These are phyloP conservation scores for Podarcis cretensis DNA, from an alignment of 2,113 vertebrate species.

Conservation along the genomic window DNA sequence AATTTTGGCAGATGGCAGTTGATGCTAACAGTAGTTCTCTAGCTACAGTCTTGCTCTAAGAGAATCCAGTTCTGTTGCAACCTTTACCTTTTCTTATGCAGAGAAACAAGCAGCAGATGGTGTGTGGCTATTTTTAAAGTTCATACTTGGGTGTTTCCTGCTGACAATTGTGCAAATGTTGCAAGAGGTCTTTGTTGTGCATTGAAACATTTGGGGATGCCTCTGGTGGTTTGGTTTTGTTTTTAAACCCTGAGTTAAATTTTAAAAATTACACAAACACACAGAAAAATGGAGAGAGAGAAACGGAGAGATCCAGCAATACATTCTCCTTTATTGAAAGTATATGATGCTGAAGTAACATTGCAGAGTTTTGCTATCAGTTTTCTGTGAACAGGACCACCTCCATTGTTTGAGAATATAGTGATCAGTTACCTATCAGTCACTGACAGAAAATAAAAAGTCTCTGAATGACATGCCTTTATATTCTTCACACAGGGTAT, in stretches of 20 bases:
- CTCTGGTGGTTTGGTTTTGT: neutral
- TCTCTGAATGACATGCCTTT: constrained; percentile 20
- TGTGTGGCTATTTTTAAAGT: constrained; percentile 74
- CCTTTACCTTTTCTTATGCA: constrained; percentile 69
- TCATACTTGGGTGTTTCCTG: constrained; percentile 72
- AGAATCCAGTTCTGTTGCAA: constrained; percentile 65
- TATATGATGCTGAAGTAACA: neutral
- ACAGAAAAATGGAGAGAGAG: neutral
- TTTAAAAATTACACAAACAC: no score
- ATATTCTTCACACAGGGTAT: constrained; percentile 14
- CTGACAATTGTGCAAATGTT: constrained; percentile 77
- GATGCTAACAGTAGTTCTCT: constrained; percentile 61
- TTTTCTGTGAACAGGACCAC: neutral
- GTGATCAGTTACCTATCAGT: neutral
- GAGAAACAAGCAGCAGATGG: constrained; percentile 76
- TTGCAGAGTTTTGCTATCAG: neutral
- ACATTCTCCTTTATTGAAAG: neutral
- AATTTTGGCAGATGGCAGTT: constrained; percentile 56
- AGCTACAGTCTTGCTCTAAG: constrained; percentile 56
- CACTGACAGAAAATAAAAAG: neutral
- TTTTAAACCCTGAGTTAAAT: no score
- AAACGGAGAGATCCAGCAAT: neutral
- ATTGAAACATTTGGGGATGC: constrained; percentile 67
- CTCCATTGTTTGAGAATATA: neutral
- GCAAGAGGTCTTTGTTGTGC: constrained; percentile 64